These are phyloP conservation scores for Galaxias olidus DNA, from an alignment of 2,797 vertebrate species.

Conservation along the genomic window DNA sequence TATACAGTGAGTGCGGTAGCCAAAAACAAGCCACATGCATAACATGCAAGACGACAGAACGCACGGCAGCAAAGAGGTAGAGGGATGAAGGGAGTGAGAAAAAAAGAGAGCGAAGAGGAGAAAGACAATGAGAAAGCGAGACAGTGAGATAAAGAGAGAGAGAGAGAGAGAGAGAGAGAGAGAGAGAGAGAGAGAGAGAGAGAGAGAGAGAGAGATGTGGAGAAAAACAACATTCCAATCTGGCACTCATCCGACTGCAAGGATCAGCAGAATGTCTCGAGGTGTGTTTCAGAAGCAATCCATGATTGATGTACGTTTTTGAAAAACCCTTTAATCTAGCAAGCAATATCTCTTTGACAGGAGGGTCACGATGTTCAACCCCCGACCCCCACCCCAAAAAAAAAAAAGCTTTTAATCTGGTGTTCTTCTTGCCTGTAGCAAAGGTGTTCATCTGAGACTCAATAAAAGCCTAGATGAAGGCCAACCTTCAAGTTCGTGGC, in stretches of 20 bases:
- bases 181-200: conserved; percentile 29
- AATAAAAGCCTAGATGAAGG: conserved; percentile 7
- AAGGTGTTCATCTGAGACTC: conserved; percentile 45
- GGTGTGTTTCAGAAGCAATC: conserved; percentile 50
- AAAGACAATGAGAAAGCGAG: conserved; percentile 12
- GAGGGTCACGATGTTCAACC: conserved; percentile 33
- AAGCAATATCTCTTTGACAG: conserved; percentile 39
- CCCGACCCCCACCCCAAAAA: too few relatives aligned
- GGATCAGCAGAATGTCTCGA: conserved; percentile 44
- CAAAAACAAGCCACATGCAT: conserved; percentile 62
- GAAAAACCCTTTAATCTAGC: conserved; percentile 47
- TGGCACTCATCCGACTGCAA: conserved; percentile 53
- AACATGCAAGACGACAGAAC: conserved; percentile 61
- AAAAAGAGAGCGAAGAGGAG: background rate
- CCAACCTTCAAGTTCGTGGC: conserved; percentile 19
- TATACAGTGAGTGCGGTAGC: conserved; percentile 30
- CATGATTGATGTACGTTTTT: conserved; percentile 59
- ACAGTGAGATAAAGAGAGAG: conserved; percentile 26
- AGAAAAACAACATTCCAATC: conserved; percentile 55
- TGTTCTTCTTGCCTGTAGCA: conserved; percentile 37
- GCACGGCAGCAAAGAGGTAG: conserved; percentile 26
- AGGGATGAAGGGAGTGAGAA: conserved; percentile 31
- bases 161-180: conserved; percentile 12
- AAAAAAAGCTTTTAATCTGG: conserved; percentile 56
- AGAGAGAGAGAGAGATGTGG: conserved; percentile 23